Conservation (phyloP, 2,113 vertebrate species). For the Tangachromis dhanisi region DNA sequence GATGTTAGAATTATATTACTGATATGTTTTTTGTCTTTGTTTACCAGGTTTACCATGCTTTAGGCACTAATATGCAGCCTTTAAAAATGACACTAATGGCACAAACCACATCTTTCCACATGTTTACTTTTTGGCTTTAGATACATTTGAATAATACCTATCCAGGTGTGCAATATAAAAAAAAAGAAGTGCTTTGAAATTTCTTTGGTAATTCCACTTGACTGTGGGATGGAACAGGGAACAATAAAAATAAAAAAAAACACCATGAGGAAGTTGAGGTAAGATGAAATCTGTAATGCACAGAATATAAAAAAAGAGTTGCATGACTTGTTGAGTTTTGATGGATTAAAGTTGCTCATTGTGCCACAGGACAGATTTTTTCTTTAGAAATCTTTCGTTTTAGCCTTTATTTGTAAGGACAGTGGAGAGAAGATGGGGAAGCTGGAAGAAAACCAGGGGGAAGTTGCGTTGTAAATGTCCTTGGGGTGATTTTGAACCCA, state of each 20-base stretch:
- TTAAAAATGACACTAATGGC: neutral
- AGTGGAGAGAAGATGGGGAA: neutral
- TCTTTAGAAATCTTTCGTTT: neutral
- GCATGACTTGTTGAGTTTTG: neutral
- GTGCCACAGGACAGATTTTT: neutral
- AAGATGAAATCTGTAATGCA: neutral
- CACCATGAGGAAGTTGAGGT: neutral
- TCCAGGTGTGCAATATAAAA: neutral
- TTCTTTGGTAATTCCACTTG: neutral
- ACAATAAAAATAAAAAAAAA: neutral
- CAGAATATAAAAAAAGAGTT: neutral
- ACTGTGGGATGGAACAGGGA: neutral
- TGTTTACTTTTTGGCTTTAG: neutral
- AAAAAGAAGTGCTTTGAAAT: neutral
- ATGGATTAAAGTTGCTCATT: neutral
- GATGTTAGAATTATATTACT: neutral
- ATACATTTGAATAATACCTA: neutral
- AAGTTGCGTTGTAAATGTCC: neutral
- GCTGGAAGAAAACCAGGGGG: neutral
- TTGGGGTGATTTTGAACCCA: neutral
- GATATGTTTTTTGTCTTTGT: neutral
- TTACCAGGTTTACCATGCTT: neutral
- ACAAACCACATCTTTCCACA: neutral
- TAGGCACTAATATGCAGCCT: neutral
- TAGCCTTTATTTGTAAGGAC: neutral